Percentiles rank a stretch among this genome's conserved stretches.
These are phyloP conservation scores for Volucella zonaria DNA, from an alignment of 2,888 invertebrate species.

Conservation along the genomic window DNA sequence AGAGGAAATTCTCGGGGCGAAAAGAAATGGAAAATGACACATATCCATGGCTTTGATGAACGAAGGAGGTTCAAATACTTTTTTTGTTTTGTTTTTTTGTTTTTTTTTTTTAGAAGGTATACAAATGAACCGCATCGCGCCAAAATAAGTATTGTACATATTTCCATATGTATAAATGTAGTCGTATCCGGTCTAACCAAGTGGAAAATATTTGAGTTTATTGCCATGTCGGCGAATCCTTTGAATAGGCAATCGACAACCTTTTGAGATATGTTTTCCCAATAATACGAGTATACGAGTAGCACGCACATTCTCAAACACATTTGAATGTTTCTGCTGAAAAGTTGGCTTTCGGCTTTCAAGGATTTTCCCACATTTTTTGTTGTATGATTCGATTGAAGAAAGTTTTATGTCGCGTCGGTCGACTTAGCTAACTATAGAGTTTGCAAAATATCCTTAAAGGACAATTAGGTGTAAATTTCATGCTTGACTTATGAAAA, in stretches of 20 bases:
- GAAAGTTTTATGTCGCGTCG: constrained; percentile 44
- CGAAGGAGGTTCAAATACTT: neutral
- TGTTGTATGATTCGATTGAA: neutral
- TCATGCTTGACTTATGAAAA: constrained; percentile 73
- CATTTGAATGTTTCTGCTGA: constrained; percentile 54
- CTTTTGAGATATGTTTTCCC: constrained; percentile 72
- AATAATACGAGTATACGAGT: constrained; percentile 49
- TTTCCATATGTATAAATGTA: constrained; percentile 1
- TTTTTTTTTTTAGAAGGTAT: neutral
- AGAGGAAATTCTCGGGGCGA: constrained; percentile 21
- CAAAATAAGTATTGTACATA: constrained; percentile 19
- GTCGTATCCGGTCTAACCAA: constrained; percentile 5
- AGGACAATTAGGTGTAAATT: constrained; percentile 72
- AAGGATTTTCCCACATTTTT: constrained; percentile 72
- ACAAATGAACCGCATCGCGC: constrained; percentile 30
- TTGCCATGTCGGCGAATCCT: constrained; percentile 73
- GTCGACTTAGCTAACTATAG: constrained; percentile 41
- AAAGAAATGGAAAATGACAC: constrained; percentile 41
- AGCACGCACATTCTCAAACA: constrained; percentile 25
- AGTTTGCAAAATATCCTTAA: constrained; percentile 62
- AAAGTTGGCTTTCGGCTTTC: constrained; percentile 69
- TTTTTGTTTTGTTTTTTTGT: constrained; percentile 6
- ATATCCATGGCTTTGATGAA: constrained; percentile 7
- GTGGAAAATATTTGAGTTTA: constrained; percentile 69
- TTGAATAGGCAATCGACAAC: constrained; percentile 73